Conservation (phyloP, 1,140 invertebrate species). For the Lepidostoma basale region DNA sequence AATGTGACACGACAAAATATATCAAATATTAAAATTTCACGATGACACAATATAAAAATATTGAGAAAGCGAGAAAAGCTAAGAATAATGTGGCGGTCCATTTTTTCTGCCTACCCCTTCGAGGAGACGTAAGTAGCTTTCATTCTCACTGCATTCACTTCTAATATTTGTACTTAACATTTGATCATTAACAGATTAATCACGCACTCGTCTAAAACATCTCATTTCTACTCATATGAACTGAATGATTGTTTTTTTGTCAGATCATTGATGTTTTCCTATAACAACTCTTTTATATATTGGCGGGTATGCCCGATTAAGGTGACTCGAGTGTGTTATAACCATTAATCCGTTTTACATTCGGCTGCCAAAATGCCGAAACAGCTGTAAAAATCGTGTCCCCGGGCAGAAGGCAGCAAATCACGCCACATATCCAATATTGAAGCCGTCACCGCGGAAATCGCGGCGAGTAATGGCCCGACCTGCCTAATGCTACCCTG, state of each 20-base stretch:
- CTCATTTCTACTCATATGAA: background rate
- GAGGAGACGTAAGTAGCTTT: no score
- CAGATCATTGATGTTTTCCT: background rate
- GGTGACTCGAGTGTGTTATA: no score
- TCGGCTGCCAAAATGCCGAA: background rate
- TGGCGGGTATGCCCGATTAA: no score
- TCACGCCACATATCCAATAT: slow-evolving; percentile 32
- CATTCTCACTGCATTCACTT: background rate
- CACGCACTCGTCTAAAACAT: background rate
- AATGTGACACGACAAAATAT: no score
- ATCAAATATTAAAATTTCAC: no score
- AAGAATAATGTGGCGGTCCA: no score
- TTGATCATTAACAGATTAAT: background rate
- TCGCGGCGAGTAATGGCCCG: slow-evolving; percentile 27
- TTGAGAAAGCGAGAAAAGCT: no score
- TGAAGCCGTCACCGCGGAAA: slow-evolving; percentile 32
- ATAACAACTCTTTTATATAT: background rate
- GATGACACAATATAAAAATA: no score
- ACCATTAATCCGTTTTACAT: no score
- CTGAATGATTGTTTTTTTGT: background rate
- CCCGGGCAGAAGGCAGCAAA: slow-evolving; percentile 7
- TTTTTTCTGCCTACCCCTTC: no score
- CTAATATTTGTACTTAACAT: background rate
- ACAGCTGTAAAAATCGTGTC: slow-evolving; percentile 6
- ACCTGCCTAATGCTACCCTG: slow-evolving; percentile 23